Evolutionary conservation across 2,797 vertebrate species (phyloP), one percentile per base, ranked within the genome.

Genomic region (Micrastur ruficollis): DNA sequence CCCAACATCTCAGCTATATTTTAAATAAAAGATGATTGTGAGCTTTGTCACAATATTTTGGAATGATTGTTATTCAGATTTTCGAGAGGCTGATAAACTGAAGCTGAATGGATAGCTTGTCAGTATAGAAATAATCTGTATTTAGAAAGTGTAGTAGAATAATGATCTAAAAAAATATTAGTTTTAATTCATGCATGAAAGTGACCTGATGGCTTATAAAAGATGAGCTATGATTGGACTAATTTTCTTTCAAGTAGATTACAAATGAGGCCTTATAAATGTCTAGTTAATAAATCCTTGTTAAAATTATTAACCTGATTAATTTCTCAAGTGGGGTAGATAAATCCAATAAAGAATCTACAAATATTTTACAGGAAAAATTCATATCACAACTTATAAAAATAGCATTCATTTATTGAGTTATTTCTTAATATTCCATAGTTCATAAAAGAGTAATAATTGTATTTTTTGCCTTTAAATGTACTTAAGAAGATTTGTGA

Each of bases 241-340:
- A 83, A 88, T 95, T 89, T 93, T 90, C 31, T 95, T 91, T 88
- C 73, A 75, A 79, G 42, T 89, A 79, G 44, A 89, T 95, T 95
- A 63, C 72, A 95, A 91, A 81, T 49, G 27, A 83, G 49, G 75
- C 6, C 31, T 86, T 81, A 88, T 72, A 70, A 96, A 72, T 55
- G 27, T 31, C 76, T 83, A 73, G 42, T 44, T 91, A 93, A 93
- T 86, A 94, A 96, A 89, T 72, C 47, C 14, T 40, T 94, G 56
- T 67, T 91, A 86, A 91, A 95, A 96, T 91, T 83, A 78, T 91
- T 90, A 94, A 93, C 70, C n/a, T 89, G 49, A 86, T 88, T 92
- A 96, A 86, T 91, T 95, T 49, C 25, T 89, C 31, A 90, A 89
- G 76, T 46, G 26, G 10, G 7, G 21, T 75, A 93, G n/a, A 81